Evolutionary conservation across 2,113 vertebrate genomes (phyloP), one percentile per base, ranked within the genome.

Genomic region (Bufo bufo): DNA sequence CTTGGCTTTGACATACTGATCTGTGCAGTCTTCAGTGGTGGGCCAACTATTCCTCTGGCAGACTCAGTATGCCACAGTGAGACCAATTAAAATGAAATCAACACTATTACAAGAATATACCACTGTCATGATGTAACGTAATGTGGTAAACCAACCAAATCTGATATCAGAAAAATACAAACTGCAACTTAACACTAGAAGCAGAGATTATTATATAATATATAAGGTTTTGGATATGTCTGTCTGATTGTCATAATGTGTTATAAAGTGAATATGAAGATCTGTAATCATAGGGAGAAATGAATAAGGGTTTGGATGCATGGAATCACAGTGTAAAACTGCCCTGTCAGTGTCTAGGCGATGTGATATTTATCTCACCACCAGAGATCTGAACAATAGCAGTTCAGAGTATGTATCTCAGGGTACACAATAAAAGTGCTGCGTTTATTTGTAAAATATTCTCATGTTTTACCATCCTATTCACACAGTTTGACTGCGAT

Each of bases 1-100:
- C 20, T 69, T 69, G 65, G n/a, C 65, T 71, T 33, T 71, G 23
- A 71, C 66, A 33, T 23, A 4, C 23, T 71, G 66, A 33, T 71
- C 11, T 71, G 66, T 33, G 0, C 23, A 71, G 3, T 33, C 66
- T 71, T 71, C 66, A 43, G 9, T 33, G 13, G 66, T 3, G 33
- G 66, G 66, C 3, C 23, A 71, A 33, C 17, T 71, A 71, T 71
- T 71, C n/a, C 66, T 71, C 66, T 33, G 66, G 66, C 66, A 71
- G 10, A 33, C 23, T 13, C n/a, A 3, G 17, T 17, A 71, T 71
- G 33, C 23, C 66, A 71, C 66, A 33, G 23, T 33, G 66, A 71
- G 66, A 71, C 66, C 66, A 71, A 71, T 71, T 71, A 71, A 71
- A 71, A 71, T 33, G 23, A 71, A 66, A 23, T 66, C 65, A 43